A percentile compares a stretch with the other conserved stretches of the same genome.
Evolutionary conservation across 2,113 vertebrate genomes (phyloP).

Genomic region (Phainopepla nitens): DNA sequence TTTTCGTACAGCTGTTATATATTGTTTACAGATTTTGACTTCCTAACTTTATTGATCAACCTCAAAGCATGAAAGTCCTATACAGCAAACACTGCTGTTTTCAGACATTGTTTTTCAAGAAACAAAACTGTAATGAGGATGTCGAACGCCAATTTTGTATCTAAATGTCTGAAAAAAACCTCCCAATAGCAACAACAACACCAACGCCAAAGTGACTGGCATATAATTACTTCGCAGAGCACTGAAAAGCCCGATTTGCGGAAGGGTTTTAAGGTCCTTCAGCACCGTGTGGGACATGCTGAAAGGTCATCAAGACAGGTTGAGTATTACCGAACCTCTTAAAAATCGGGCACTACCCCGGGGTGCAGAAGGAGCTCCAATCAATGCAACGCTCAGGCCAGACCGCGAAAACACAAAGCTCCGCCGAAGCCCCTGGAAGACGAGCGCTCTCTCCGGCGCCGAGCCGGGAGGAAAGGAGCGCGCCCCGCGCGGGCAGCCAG

Average conservation of each 20-base stretch:
- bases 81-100: not conserved
- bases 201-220: not conserved
- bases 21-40: not conserved
- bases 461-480: accelerated
- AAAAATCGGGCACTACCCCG: accelerated
- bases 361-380: not conserved
- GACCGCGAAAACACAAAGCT: conserved; percentile 33
- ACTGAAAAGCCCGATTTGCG: not conserved
- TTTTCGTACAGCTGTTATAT: not conserved
- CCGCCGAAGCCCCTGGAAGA: not conserved
- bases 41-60: not conserved
- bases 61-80: not conserved
- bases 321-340: not conserved
- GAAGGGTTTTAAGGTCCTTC: not conserved
- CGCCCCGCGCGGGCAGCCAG: not conserved
- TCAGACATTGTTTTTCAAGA: not conserved
- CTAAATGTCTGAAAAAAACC: not conserved
- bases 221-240: not conserved
- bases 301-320: not conserved
- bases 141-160: not conserved
- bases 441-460: not conserved
- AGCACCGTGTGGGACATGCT: not conserved
- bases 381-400: not conserved
- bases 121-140: not conserved
- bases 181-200: not conserved